Base-by-base conservation (phyloP, 2,113 vertebrate genomes). In the Vidua chalybeata region DNA sequence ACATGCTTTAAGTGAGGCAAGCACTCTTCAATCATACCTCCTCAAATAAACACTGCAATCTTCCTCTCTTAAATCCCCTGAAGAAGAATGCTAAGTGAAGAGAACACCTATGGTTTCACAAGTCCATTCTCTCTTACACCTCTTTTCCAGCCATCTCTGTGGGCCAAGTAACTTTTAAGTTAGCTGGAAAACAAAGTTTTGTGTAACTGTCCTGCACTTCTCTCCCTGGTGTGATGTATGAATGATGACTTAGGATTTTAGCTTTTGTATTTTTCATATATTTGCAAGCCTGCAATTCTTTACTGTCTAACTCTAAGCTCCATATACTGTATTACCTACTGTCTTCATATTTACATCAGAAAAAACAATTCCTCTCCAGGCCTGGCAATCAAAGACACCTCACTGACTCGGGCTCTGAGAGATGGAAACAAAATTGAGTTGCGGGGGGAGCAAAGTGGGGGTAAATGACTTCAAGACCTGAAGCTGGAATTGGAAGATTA, bases 181-280 rank as follows among this genome's bases (percentile, higher is more conserved):
- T 13, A 37, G 8, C 2, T 20, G 33, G 23, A 61, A 63, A 86
- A 45, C 17, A 18, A 63, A 15, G 46, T 31, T 64, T 46, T 30
- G 39, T 45, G 43, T 30, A 69, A 66, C 37, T 66, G 52, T 30
- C 6, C 15, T 23, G 22, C 11, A 28, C 12, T 27, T 15, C 26
- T 41, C 3, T 7, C 6, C 1, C 7, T 1, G 9, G 26, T 26
- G 13, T n/a, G 15, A 52, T 5, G 33, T 15, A 84, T 2, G 2
- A 64, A 64, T 23, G 12, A 54, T 15, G 5, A 19, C 9, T 54
- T 15, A 45, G 26, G 39, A 55, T 55, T 66, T 46, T 7, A 31
- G 20, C 7, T 55, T 35, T 19, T 31, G 0, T 46, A 15, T 24
- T 79, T 66, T 30, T 66, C 15, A 79, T 7, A 0, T 12, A 31